Evolutionary conservation across 1,140 invertebrate genomes (phyloP).

Genomic region (Drosophila lowei): DNA sequence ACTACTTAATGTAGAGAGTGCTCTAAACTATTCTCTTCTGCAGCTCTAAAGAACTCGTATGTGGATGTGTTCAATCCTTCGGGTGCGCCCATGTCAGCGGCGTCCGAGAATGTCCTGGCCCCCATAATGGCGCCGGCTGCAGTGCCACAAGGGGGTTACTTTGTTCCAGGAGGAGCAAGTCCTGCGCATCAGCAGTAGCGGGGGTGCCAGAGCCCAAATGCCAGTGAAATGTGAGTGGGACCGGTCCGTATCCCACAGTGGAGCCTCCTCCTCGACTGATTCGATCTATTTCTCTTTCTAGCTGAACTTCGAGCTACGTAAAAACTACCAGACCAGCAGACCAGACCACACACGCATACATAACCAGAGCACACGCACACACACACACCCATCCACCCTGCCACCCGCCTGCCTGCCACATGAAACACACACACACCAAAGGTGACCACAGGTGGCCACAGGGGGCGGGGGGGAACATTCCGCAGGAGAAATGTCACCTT

Average conservation of each 20-base stretch:
- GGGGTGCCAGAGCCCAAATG: conserved; percentile 18
- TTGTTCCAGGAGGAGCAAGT: conserved; percentile 81
- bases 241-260: not conserved
- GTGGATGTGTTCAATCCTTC: conserved; percentile 93
- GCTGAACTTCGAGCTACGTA: conserved; percentile 54
- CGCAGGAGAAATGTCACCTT: not conserved
- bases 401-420: too few relatives aligned
- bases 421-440: not conserved
- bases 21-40: conserved; percentile 25
- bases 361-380: conserved; percentile 3
- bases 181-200: conserved; percentile 47
- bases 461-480: not conserved
- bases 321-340: conserved; percentile 7
- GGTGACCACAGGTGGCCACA: not conserved
- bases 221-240: conserved; percentile 42
- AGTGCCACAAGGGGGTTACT: conserved; percentile 79
- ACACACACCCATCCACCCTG: conserved; percentile 4
- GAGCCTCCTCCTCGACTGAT: not conserved
- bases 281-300: conserved; percentile 12
- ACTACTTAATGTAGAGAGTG: not conserved
- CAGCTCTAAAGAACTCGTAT: conserved; percentile 91
- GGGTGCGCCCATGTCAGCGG: conserved; percentile 83
- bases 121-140: conserved; percentile 83
- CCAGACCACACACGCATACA: conserved; percentile 9
- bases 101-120: conserved; percentile 83